Percentiles rank a stretch among this genome's conserved stretches.
phyloP scores from a whole-genome alignment of 1,140 invertebrate species.

The Ladona fulva region DNA sequence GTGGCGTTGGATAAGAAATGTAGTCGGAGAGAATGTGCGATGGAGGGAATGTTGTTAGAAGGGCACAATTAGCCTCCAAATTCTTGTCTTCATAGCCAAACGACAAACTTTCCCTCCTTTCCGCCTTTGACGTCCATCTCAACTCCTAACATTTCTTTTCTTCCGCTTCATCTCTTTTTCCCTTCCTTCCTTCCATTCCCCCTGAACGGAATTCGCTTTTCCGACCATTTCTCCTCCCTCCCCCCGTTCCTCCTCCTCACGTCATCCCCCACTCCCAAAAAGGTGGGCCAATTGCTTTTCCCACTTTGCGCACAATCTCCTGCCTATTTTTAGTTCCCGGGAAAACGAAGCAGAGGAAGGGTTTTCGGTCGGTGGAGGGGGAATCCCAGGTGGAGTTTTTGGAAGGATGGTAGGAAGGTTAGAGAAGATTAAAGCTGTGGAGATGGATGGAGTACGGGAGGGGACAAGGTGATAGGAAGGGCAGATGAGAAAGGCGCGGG shows the following conservation, averaged over 20 bases:
- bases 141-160: neutral
- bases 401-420: no score
- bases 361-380: neutral
- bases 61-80: neutral
- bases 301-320: slow-evolving; percentile 6
- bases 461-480: no score
- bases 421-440: no score
- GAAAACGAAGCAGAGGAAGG: neutral
- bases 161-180: neutral
- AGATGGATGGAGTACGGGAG: no score
- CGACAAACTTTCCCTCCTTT: neutral
- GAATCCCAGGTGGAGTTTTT: no score
- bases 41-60: no score
- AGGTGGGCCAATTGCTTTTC: slow-evolving; percentile 3
- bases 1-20: no score
- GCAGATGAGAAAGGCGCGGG: no score
- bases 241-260: neutral
- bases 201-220: neutral
- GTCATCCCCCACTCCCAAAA: neutral
- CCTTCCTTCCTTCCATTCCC: neutral
- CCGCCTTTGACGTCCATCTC: neutral
- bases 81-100: neutral
- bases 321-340: neutral
- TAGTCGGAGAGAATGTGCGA: no score
- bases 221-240: neutral